Base-by-base conservation (phyloP, 2,888 invertebrate genomes). In the Camptogramma bilineatum region DNA sequence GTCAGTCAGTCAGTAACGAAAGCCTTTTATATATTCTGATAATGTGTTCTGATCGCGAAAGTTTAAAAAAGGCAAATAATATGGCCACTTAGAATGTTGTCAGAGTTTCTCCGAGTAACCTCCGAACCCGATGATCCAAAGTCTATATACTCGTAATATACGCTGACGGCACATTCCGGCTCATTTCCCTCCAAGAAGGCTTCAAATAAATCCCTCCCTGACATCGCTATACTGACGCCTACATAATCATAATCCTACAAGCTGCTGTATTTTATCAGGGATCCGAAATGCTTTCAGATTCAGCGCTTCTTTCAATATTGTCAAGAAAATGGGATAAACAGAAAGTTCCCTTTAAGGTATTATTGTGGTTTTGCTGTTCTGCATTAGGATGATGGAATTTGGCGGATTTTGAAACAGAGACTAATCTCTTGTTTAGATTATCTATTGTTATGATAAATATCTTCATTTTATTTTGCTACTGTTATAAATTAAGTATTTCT, bases 141-240 rank as follows among this genome's bases (percentile, higher is more conserved):
- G 62, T 62, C 65, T 64, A 56, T 55, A 56, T 52, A n/a, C n/a
- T n/a, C n/a, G n/a, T n/a, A 21, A 79, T 78, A 78, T 74, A 66
- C 70, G 80, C 81, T 80, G 80, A 80, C 82, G 77, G 83, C 81
- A 80, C 68, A 76, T 84, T 81, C 81, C 81, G 77, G 82, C 80
- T 85, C 88, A 88, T 88, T 87, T 85, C 75, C 74, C 74, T 72
- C 71, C 75, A 78, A 83, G 82, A 81, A 81, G 79, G 78, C 81
- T 81, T 77, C 73, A 75, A 75, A 77, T 76, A 83, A 84, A 85
- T 85, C 84, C 83, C 82, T 81, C 79, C 80, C 79, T 76, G 81
- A 80, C 82, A 79, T 81, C 78, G 77, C 72, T 84, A 82, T 81
- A 81, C 81, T 75, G 73, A 76, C 77, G 74, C 77, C 74, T 80